Percentiles rank a stretch among this genome's conserved stretches.
Conservation (phyloP, 2,888 invertebrate species). For the Apoderus coryli region DNA sequence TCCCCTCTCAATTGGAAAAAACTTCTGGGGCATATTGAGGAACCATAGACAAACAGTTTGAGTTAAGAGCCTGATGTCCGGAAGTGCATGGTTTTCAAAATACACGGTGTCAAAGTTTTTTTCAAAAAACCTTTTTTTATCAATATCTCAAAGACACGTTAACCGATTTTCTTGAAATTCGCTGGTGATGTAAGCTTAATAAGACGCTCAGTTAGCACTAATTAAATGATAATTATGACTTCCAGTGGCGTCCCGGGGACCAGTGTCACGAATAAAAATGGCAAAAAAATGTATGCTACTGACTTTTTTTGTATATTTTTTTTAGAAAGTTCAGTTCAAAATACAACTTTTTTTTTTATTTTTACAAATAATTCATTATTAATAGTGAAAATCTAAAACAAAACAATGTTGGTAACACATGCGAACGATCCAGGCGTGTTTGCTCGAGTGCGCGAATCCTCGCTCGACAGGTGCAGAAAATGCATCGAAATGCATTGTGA, state of each 20-base stretch:
- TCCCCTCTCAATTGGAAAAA: too few relatives aligned
- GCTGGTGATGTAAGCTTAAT: not conserved
- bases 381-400: too few relatives aligned
- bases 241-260: conserved; percentile 2
- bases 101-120: conserved; percentile 1
- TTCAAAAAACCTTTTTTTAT: conserved; percentile 1
- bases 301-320: conserved; percentile 1
- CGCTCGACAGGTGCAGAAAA: too few relatives aligned
- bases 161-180: conserved; percentile 2
- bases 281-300: conserved; percentile 1
- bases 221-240: not conserved
- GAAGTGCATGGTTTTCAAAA: not conserved
- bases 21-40: too few relatives aligned
- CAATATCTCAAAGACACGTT: not conserved
- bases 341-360: conserved; percentile 2
- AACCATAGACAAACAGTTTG: not conserved
- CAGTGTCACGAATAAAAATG: not conserved
- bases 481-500: too few relatives aligned
- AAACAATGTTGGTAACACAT: too few relatives aligned
- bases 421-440: too few relatives aligned
- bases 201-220: not conserved
- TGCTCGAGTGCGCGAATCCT: too few relatives aligned
- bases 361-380: too few relatives aligned
- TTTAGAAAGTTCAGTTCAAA: not conserved
- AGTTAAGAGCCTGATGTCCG: not conserved